Percentiles rank a stretch among this genome's conserved stretches.
Conservation (phyloP, 2,113 vertebrate species). For the Urocynchramus pylzowi region DNA sequence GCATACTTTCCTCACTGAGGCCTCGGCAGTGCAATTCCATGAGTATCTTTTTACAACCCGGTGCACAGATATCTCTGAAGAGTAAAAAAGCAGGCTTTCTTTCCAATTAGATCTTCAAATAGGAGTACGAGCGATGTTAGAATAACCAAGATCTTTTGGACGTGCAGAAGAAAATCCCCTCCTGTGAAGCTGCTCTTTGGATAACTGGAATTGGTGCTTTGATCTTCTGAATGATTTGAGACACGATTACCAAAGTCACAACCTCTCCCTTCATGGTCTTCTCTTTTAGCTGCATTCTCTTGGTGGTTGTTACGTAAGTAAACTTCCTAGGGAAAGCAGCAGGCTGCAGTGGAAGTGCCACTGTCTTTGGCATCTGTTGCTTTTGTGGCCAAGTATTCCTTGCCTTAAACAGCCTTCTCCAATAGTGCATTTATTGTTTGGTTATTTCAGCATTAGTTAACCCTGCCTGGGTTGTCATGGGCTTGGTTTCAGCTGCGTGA, state of each 20-base stretch:
- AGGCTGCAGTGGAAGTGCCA: background rate
- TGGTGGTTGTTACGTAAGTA: accelerated
- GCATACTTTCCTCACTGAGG: background rate
- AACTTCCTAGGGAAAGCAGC: background rate
- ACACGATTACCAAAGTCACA: background rate
- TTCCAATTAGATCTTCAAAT: background rate
- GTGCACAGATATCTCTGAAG: background rate
- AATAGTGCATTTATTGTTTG: background rate
- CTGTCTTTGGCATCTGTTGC: background rate
- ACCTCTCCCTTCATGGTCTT: background rate
- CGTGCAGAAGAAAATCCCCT: background rate
- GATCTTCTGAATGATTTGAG: background rate
- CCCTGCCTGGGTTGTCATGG: background rate
- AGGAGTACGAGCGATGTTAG: background rate
- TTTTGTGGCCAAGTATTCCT: background rate
- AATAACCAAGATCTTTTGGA: background rate
- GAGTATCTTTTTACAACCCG: background rate
- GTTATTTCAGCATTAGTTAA: background rate
- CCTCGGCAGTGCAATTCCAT: background rate
- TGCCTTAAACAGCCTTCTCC: background rate
- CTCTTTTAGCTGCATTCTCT: background rate
- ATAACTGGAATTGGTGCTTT: background rate
- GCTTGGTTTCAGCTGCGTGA: background rate
- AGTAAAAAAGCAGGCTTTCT: background rate
- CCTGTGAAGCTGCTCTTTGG: background rate